A percentile compares a stretch with the other conserved stretches of the same genome.
phyloP scores from a whole-genome alignment of 2,113 vertebrate species.

The Myanophis thanlyinensis region DNA sequence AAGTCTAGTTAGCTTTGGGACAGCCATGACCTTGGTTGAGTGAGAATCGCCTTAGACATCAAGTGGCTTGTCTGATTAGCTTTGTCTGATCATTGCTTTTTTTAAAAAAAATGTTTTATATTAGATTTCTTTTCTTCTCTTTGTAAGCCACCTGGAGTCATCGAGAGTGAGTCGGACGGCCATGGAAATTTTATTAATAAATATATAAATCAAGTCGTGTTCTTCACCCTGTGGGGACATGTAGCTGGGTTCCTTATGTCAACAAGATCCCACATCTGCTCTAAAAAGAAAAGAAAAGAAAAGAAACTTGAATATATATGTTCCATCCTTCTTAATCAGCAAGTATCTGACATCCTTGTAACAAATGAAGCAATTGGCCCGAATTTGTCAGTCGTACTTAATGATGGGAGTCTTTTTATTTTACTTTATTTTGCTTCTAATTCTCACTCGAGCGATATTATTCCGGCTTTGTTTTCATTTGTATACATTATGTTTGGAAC shows the following conservation, averaged over 20 bases:
- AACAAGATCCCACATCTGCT: neutral
- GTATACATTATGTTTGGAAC: constrained; percentile 32
- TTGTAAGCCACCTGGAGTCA: neutral
- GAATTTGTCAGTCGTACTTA: constrained; percentile 24
- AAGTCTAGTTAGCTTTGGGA: no score
- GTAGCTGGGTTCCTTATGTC: neutral
- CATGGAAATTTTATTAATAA: no score
- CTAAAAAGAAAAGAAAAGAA: neutral
- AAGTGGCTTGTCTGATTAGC: no score
- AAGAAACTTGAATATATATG: neutral
- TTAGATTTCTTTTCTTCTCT: neutral
- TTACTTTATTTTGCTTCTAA: constrained; percentile 47
- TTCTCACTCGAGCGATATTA: constrained; percentile 30
- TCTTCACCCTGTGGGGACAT: neutral
- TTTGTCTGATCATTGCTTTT: no score
- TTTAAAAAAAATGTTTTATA: no score
- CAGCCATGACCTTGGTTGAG: no score
- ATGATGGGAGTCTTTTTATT: constrained; percentile 30
- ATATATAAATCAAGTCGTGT: neutral
- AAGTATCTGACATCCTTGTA: constrained; percentile 27
- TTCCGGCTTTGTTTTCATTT: constrained; percentile 35
- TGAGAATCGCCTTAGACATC: no score
- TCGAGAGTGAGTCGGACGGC: no score
- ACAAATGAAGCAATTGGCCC: neutral
- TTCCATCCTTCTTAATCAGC: neutral